phyloP scores from a whole-genome alignment of 2,888 invertebrate genomes.

The Sarcophaga carnaria region DNA sequence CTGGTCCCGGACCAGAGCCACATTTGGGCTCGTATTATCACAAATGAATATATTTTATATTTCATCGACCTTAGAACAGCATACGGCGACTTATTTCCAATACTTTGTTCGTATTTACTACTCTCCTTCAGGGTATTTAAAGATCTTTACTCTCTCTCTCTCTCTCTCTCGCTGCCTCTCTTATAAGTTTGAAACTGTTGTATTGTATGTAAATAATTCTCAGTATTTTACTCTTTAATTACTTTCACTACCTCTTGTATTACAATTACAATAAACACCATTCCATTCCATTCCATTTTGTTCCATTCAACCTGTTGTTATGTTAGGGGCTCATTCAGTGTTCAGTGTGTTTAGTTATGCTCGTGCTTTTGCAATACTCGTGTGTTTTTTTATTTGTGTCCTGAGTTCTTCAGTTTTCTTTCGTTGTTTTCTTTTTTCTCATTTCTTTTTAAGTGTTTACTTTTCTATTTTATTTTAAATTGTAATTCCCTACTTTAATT shows the following conservation, averaged over 20 bases:
- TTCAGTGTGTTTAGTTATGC: slow-evolving; percentile 64
- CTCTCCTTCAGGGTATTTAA: too few relatives aligned
- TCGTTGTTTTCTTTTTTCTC: background rate
- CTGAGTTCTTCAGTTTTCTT: slow-evolving; percentile 29
- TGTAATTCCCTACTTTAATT: slow-evolving; percentile 37
- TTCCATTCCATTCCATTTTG: background rate
- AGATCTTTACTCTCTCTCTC: background rate
- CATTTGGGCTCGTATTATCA: slow-evolving; percentile 52
- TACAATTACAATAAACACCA: background rate
- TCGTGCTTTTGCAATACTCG: background rate
- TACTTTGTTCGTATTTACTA: background rate
- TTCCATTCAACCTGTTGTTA: background rate
- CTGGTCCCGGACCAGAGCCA: slow-evolving; percentile 50
- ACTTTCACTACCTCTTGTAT: slow-evolving; percentile 1
- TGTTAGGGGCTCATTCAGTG: slow-evolving; percentile 63
- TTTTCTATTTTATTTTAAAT: slow-evolving; percentile 5
- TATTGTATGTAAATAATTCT: slow-evolving; percentile 5
- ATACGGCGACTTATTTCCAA: slow-evolving; percentile 68
- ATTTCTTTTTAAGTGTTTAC: slow-evolving; percentile 4
- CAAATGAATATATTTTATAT: slow-evolving; percentile 63
- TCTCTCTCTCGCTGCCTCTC: slow-evolving; percentile 53
- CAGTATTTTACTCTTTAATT: background rate
- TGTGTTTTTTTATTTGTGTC: slow-evolving; percentile 23
- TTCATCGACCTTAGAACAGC: slow-evolving; percentile 54
- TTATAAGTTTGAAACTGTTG: background rate